Conservation (phyloP, 2,888 invertebrate genomes). For the Aporophyla nigra region DNA sequence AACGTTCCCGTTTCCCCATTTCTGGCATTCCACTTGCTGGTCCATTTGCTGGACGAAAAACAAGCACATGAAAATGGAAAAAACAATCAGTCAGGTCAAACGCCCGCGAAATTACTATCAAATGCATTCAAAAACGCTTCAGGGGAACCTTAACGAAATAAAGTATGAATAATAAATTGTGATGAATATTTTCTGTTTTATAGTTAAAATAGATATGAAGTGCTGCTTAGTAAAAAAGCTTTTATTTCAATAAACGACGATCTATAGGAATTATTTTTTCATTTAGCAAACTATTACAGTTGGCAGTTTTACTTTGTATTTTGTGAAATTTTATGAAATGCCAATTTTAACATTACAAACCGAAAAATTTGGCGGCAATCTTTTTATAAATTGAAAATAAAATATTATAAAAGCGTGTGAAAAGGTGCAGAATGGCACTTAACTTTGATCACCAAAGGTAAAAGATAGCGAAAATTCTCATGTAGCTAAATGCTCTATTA, state of each 20-base stretch:
- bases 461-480: slow-evolving; percentile 12
- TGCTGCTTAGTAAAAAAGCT: neutral
- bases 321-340: neutral
- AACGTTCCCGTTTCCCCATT: slow-evolving; percentile 22
- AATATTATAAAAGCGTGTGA: neutral
- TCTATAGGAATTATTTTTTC: neutral
- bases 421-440: neutral
- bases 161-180: neutral
- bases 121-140: neutral
- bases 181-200: neutral
- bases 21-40: slow-evolving; percentile 26
- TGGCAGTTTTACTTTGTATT: neutral
- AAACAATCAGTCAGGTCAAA: slow-evolving; percentile 41
- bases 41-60: slow-evolving; percentile 23
- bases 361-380: too few species aligned
- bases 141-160: neutral
- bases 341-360: neutral
- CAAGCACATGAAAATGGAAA: slow-evolving; percentile 18
- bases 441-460: neutral
- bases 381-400: neutral
- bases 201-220: too few species aligned
- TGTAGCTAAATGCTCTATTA: slow-evolving; percentile 11
- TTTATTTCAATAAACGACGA: neutral
- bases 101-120: slow-evolving; percentile 49
- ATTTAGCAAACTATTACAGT: neutral